Percentiles rank a stretch among this genome's conserved stretches.
phyloP scores from a whole-genome alignment of 2,113 vertebrate genomes.

The Urocynchramus pylzowi region DNA sequence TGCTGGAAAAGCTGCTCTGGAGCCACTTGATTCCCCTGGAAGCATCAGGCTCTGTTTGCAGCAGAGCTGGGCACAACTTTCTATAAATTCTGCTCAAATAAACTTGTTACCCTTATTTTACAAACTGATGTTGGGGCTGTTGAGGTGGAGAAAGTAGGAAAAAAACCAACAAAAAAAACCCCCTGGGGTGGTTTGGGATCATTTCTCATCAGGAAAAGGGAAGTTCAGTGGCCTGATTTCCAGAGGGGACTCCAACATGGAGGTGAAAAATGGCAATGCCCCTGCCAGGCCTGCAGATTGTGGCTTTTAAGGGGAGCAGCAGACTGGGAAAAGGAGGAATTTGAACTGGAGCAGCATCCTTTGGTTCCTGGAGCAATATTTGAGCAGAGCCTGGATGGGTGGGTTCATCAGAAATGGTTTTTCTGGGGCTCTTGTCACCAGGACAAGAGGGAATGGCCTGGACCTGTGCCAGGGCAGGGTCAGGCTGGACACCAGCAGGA shows the following conservation, averaged over 20 bases:
- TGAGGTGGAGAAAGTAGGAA: background rate
- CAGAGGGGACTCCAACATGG: background rate
- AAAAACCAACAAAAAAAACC: fast-evolving
- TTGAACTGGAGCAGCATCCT: background rate
- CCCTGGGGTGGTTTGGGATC: background rate
- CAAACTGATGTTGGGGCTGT: background rate
- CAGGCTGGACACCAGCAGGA: background rate
- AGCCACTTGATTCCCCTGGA: background rate
- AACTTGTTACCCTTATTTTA: background rate
- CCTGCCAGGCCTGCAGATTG: fast-evolving
- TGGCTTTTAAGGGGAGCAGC: background rate
- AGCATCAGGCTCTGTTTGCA: background rate
- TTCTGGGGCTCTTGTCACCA: background rate
- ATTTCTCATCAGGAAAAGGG: background rate
- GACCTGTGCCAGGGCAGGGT: background rate
- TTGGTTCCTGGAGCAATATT: background rate
- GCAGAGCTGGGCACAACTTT: background rate
- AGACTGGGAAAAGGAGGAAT: background rate
- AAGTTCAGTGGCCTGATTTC: background rate
- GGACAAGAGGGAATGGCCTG: background rate
- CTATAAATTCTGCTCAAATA: slow-evolving; percentile 14
- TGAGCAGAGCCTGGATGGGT: background rate
- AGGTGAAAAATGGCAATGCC: background rate
- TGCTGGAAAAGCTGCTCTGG: slow-evolving; percentile 65
- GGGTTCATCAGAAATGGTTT: background rate